Evolutionary conservation across 1,140 invertebrate species (phyloP).

Genomic region (Pantala flavescens): DNA sequence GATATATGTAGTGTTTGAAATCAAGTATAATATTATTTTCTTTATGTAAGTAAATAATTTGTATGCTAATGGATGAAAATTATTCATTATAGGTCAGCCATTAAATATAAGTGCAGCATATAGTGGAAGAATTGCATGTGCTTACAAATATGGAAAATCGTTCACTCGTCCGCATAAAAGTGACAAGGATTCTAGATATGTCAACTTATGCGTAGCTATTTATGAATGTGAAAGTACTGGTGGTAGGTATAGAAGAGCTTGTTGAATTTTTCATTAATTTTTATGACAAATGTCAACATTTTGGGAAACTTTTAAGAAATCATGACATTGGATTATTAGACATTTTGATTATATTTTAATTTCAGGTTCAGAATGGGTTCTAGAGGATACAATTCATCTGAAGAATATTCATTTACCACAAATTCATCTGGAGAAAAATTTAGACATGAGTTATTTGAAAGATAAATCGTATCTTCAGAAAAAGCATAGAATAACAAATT

Average conservation of each 20-base stretch:
- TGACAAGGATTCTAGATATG: slow-evolving; percentile 73
- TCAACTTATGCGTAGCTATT: slow-evolving; percentile 92
- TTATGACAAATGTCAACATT: too few species aligned
- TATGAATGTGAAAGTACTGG: slow-evolving; percentile 99
- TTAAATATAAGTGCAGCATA: slow-evolving; percentile 94
- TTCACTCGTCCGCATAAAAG: slow-evolving; percentile 66
- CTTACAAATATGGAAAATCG: slow-evolving; percentile 83
- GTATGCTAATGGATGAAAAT: slow-evolving; percentile 17
- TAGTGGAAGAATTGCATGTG: slow-evolving; percentile 90
- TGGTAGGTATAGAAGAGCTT: slow-evolving; percentile 42
- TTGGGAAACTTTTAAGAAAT: too few species aligned
- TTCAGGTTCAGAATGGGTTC: slow-evolving; percentile 81
- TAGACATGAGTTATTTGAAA: slow-evolving; percentile 73
- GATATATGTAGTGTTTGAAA: not conserved
- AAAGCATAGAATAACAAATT: slow-evolving; percentile 63
- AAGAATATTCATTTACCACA: slow-evolving; percentile 77
- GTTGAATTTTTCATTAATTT: too few species aligned
- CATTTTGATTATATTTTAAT: slow-evolving; percentile 16
- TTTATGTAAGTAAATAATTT: slow-evolving; percentile 16
- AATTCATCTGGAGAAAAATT: slow-evolving; percentile 65
- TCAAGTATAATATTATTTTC: not conserved
- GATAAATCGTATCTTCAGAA: slow-evolving; percentile 70
- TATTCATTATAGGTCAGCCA: slow-evolving; percentile 52
- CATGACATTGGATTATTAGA: slow-evolving; percentile 4
- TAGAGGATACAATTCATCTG: slow-evolving; percentile 92